phyloP scores from a whole-genome alignment of 2,113 vertebrate species.

The Chloroceryle aenea region DNA sequence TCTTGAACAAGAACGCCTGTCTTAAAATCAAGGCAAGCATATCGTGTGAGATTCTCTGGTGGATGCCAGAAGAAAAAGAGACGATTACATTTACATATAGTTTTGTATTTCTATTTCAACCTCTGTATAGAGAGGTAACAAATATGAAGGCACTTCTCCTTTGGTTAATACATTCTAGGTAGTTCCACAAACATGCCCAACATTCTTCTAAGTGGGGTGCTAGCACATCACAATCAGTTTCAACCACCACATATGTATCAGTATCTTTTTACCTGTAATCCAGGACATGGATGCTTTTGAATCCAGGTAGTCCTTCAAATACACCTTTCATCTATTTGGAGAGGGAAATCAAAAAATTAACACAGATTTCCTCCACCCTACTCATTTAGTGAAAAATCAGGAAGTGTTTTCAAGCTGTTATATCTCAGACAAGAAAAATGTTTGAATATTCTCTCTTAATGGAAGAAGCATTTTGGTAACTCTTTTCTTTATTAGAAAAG shows the following conservation, averaged over 20 bases:
- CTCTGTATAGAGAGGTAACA: not conserved
- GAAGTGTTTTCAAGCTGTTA: not conserved
- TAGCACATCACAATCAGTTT: not conserved
- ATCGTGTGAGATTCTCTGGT: not conserved
- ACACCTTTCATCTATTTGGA: slow-evolving; percentile 83
- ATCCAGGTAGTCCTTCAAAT: slow-evolving; percentile 87
- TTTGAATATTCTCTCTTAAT: not conserved
- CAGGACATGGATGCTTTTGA: slow-evolving; percentile 82
- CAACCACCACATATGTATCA: not conserved
- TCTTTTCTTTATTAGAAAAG: not conserved
- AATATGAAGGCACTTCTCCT: not conserved
- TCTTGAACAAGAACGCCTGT: not conserved
- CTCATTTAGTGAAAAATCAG: not conserved
- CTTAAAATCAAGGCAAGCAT: not conserved
- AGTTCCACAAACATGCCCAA: accelerated
- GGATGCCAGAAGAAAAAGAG: not conserved
- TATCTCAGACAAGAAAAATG: not conserved
- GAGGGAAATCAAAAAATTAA: not conserved
- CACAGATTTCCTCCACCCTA: not conserved
- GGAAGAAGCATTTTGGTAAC: not conserved
- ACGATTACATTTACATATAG: not conserved
- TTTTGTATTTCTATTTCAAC: not conserved
- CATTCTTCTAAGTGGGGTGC: not conserved
- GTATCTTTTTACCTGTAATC: slow-evolving; percentile 85
- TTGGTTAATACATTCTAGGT: not conserved